Conservation (phyloP, 1,140 invertebrate species). For the Cecropterus lyciades region DNA sequence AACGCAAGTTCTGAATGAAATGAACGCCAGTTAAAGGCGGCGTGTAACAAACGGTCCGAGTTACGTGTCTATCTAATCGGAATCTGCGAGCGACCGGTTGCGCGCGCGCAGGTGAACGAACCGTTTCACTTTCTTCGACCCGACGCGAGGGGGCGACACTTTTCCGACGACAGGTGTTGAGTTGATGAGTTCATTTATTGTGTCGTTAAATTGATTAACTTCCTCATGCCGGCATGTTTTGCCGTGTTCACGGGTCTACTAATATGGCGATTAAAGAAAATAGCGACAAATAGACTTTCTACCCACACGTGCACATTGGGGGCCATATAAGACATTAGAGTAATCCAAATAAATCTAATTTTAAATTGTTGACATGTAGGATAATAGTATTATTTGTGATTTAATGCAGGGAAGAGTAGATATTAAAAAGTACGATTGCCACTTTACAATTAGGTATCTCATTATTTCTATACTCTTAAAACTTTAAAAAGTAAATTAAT, state of each 20-base stretch:
- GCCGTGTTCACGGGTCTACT: conserved; percentile 3
- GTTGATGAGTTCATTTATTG: conserved; percentile 33
- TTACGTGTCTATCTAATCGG: conserved; percentile 34
- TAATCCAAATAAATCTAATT: too few relatives aligned
- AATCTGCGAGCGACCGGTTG: conserved; percentile 33
- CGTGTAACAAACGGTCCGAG: conserved; percentile 34
- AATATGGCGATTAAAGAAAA: conserved; percentile 17
- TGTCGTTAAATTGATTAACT: conserved; percentile 32
- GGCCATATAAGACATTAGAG: not conserved
- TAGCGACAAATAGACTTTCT: conserved; percentile 2
- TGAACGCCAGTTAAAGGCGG: conserved; percentile 29
- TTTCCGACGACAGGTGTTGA: conserved; percentile 40
- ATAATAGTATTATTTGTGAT: too few relatives aligned
- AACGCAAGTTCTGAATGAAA: conserved; percentile 23
- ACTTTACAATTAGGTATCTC: too few relatives aligned
- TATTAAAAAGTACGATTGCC: too few relatives aligned
- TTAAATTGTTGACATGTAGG: too few relatives aligned
- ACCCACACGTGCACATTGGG: not conserved
- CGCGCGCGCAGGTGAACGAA: conserved; percentile 38
- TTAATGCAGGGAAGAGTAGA: too few relatives aligned
- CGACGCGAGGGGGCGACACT: conserved; percentile 42
- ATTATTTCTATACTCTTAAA: too few relatives aligned
- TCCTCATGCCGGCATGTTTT: conserved; percentile 11
- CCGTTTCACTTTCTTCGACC: conserved; percentile 44
- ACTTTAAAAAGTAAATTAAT: too few relatives aligned